Base-by-base conservation (phyloP, 2,888 invertebrate genomes). In the Idaea straminata region DNA sequence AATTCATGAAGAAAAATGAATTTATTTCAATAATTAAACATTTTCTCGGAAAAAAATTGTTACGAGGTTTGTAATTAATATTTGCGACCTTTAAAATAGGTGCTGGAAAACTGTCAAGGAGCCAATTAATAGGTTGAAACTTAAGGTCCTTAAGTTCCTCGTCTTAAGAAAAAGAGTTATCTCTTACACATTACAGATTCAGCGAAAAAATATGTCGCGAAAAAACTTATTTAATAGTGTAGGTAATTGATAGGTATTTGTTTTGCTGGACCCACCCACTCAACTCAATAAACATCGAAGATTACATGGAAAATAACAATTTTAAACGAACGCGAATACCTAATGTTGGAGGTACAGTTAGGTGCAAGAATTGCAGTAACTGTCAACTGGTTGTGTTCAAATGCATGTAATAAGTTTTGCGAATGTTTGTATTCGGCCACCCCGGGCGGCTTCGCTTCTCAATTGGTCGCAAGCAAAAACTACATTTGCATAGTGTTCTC, bases 401-500 rank as follows among this genome's bases (percentile, higher is more conserved):
- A 47, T 47, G 47, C 47, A 47, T 47, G 47, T 47, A 47, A 47
- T 47, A 47, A 47, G 47, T 69, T 64, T 67, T 38, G 63, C 59
- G 57, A 57, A 65, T 69, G 69, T 72, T 67, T 69, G 47, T 66
- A 72, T 69, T 69, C 66, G 88, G 84, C 89, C 91, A 90, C 90
- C 90, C 89, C 87, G 84, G 74, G 83, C 80, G 80, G 83, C 77
- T 82, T 80, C 80, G 78, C 83, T 85, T 78, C 78, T 86, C 88
- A 90, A 91, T 92, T 87, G 91, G 88, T 87, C 82, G 83, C 85
- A 85, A 85, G 87, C 90, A 92, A 92, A 92, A 92, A 92, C 87
- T 88, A 86, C 87, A 92, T 92, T 92, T 92, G 91, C 92, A 92
- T 92, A 88, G 88, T 78, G 71, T 77, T 82, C 80, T 81, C 85